Evolutionary conservation across 2,113 vertebrate species (phyloP).

Genomic region (Chinchilla lanigera): DNA sequence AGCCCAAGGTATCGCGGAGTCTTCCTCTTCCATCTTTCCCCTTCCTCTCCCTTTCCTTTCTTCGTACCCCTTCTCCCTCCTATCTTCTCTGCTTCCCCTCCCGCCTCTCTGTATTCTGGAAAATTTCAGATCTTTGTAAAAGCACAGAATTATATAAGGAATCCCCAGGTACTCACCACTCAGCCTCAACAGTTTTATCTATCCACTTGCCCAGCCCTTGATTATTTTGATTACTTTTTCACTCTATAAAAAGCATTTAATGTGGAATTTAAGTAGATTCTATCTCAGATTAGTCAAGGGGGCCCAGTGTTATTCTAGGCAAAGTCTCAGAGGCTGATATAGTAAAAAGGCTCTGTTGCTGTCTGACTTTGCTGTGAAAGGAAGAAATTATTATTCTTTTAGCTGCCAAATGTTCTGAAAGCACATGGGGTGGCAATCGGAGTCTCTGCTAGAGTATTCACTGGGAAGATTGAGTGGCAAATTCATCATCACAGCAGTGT

Average conservation of each 20-base stretch:
- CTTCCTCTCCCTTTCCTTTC: not conserved
- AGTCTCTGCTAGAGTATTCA: conserved; percentile 33
- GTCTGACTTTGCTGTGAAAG: conserved; percentile 47
- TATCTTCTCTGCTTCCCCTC: not conserved
- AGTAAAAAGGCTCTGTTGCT: conserved; percentile 14
- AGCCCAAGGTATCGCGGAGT: conserved; percentile 66
- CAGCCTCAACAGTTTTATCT: not conserved
- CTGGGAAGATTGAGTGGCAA: not conserved
- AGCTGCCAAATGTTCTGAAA: conserved; percentile 14
- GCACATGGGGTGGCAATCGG: not conserved
- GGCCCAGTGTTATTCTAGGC: conserved; percentile 45
- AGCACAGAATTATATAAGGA: conserved; percentile 36
- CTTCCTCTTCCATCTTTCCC: not conserved
- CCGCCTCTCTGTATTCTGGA: conserved; percentile 30
- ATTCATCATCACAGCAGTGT: not conserved
- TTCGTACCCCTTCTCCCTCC: not conserved
- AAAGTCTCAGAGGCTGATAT: not conserved
- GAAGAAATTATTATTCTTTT: conserved; percentile 41
- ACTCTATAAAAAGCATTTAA: not conserved
- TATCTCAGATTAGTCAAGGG: conserved; percentile 46
- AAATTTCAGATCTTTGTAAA: conserved; percentile 41
- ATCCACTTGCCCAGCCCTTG: not conserved
- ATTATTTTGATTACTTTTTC: conserved; percentile 38
- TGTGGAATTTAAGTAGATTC: conserved; percentile 54
- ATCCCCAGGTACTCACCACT: not conserved